Conservation (phyloP, 1,140 invertebrate species). For the Coenobita brevimanus region DNA sequence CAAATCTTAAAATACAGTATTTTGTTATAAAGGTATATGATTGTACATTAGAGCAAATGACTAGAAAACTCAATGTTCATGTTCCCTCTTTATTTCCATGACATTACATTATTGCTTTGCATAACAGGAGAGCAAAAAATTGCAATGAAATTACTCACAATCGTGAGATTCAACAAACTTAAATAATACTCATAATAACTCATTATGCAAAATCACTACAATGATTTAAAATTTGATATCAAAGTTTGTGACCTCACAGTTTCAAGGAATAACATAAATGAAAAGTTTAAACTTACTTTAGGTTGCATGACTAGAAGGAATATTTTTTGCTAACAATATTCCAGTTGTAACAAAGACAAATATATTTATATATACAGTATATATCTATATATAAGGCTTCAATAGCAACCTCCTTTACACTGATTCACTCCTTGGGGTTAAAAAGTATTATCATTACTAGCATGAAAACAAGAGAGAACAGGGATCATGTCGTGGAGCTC, state of each 20-base stretch:
- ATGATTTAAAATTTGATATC: conserved; percentile 4
- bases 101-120: conserved; percentile 59
- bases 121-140: conserved; percentile 29
- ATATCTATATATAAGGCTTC: conserved; percentile 16
- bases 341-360: conserved; percentile 4
- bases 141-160: conserved; percentile 38
- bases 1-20: too few species aligned
- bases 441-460: conserved; percentile 29
- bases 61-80: conserved; percentile 34
- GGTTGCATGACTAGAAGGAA: conserved; percentile 60
- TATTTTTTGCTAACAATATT: conserved; percentile 50
- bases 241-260: conserved; percentile 52
- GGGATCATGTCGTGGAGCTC: conserved; percentile 60
- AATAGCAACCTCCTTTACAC: conserved; percentile 46
- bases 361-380: not conserved
- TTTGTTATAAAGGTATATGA: too few species aligned
- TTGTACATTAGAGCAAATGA: too few species aligned
- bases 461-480: conserved; percentile 63
- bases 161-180: conserved; percentile 48
- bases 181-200: not conserved
- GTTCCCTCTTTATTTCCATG: conserved; percentile 62
- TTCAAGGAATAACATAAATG: conserved; percentile 25
- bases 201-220: conserved; percentile 45
- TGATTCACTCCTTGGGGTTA: conserved; percentile 18
- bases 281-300: conserved; percentile 37